A percentile compares a stretch with the other conserved stretches of the same genome.
phyloP scores from a whole-genome alignment of 2,797 vertebrate genomes.

The Steatocranus sp. region DNA sequence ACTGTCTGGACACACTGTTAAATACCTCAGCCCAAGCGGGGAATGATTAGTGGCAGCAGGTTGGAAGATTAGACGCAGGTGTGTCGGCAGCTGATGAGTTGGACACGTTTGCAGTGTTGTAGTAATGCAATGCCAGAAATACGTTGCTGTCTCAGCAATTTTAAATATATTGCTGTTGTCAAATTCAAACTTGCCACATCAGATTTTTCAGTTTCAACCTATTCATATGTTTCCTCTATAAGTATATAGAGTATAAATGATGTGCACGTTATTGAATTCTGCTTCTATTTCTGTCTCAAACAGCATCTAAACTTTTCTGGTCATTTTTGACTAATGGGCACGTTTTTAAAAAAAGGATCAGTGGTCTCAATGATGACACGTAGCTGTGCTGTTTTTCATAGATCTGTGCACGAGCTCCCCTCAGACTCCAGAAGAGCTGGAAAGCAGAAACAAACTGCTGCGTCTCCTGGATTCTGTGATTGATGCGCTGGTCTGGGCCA shows the following conservation, averaged over 20 bases:
- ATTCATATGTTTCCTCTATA: neutral
- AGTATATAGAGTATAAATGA: neutral
- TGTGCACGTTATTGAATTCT: neutral
- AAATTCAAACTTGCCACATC: neutral
- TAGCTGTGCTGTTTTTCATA: constrained; percentile 31
- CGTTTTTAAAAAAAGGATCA: neutral
- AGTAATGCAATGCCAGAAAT: neutral
- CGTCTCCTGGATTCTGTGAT: constrained; percentile 90
- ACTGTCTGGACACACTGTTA: too few species aligned
- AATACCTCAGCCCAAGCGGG: too few species aligned
- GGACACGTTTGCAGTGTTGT: neutral
- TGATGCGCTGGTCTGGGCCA: constrained; percentile 93
- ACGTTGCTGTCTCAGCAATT: neutral
- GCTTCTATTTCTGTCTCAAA: neutral
- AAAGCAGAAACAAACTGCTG: constrained; percentile 85
- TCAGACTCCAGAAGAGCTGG: constrained; percentile 77
- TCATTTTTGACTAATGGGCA: neutral
- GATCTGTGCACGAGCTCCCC: constrained; percentile 78
- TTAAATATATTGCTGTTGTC: neutral
- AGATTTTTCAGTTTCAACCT: neutral
- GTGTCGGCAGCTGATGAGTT: too few species aligned
- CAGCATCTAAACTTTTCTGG: neutral
- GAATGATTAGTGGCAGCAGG: too few species aligned
- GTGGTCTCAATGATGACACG: neutral
- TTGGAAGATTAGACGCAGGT: too few species aligned